Base-by-base conservation (phyloP, 1,140 invertebrate species). In the Caerostris darwini region DNA sequence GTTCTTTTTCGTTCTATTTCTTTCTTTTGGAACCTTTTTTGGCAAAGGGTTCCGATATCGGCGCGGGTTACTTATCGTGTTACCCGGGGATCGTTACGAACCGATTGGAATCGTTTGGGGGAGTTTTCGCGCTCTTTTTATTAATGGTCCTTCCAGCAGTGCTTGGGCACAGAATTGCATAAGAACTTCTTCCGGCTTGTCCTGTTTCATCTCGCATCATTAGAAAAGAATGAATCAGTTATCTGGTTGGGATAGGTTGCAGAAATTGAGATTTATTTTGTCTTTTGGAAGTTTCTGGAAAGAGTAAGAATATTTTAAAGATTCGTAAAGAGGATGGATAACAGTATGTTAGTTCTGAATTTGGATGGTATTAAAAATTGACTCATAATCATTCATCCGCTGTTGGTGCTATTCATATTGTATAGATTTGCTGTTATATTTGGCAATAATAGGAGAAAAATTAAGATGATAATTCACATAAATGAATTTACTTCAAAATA, bases 11-110 rank as follows among this genome's bases (percentile, higher is more conserved):
- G 34, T 34, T 34, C 34, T 34, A 34, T 34, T 34, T 34, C 34
- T 77, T 77, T 77, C 69, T 34, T 77, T 71, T 19, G 19, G 12
- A 50, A 10, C 19, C 69, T 34, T 77, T 77, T 34, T 50, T 77
- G 69, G 69, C 69, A 77, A 77, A 3, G 69, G 19, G 19, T 53
- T 53, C 69, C 69, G 69, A 19, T 77, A 77, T 77, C 69, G 69
- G 69, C 69, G 7, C 19, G 10, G 34, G 34, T 53, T 53, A 77
- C 50, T 77, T 77, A 77, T 77, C 69, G 19, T 77, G 69, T 34
- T 53, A 53, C 69, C 19, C n/a, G n/a, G n/a, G 34, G 50, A 77
- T 77, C 71, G 71, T 53, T 77, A 7, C 10, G 71, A n/a, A 34
- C 19, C 71, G 71, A 53, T 77, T 77, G 71, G 71, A 77, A 77